phyloP scores from a whole-genome alignment of 2,888 invertebrate species.

The Parapristionchus giblindavisi region DNA sequence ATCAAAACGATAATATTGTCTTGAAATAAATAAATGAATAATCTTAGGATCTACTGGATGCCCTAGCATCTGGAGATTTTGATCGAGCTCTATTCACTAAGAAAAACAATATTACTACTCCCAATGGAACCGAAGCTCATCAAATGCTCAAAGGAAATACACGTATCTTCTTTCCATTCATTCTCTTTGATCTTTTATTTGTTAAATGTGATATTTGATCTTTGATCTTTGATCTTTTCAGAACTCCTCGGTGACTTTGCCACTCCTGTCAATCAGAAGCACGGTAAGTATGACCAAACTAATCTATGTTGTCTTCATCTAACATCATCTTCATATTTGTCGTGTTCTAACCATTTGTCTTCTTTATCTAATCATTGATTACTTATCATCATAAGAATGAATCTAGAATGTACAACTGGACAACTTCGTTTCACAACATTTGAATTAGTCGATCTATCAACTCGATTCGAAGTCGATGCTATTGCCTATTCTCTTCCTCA shows the following conservation, averaged over 20 bases:
- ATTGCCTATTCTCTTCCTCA: constrained; percentile 61
- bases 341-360: background rate
- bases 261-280: constrained; percentile 31
- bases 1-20: no score
- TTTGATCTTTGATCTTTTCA: background rate
- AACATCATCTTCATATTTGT: background rate
- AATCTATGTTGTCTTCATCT: constrained; percentile 1
- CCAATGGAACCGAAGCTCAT: constrained; percentile 11
- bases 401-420: constrained; percentile 47
- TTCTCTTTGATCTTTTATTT: background rate
- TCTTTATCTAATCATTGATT: background rate
- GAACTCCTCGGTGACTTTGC: background rate
- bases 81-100: constrained; percentile 39
- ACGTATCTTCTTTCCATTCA: constrained; percentile 12
- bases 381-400: background rate
- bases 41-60: constrained; percentile 54
- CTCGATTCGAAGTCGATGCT: constrained; percentile 64
- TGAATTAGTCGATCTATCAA: constrained; percentile 55
- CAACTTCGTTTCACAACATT: constrained; percentile 56
- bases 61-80: constrained; percentile 55
- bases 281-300: constrained; percentile 25
- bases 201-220: background rate
- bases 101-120: constrained; percentile 3
- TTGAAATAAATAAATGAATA: background rate
- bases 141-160: constrained; percentile 21